phyloP scores from a whole-genome alignment of 2,888 invertebrate species.

The Agonopterix alstromeriana region DNA sequence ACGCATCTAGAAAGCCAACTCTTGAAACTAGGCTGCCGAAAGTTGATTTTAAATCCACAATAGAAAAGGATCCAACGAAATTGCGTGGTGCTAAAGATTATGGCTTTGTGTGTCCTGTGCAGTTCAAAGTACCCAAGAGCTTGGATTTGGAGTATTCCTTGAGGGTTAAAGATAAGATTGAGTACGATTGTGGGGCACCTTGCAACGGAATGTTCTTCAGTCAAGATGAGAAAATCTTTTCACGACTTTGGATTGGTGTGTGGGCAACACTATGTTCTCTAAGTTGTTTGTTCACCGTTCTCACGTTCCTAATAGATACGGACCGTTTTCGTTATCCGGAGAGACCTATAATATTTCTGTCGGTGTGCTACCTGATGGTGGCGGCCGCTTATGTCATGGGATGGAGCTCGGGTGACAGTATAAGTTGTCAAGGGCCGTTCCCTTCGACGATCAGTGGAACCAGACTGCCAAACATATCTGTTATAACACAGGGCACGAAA shows the following conservation, averaged over 20 bases:
- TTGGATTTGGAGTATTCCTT: conserved; percentile 90
- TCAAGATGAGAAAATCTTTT: conserved; percentile 86
- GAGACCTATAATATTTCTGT: conserved; percentile 96
- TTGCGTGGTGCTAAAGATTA: conserved; percentile 80
- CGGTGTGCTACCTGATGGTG: conserved; percentile 96
- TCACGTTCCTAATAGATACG: conserved; percentile 96
- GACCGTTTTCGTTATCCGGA: conserved; percentile 98
- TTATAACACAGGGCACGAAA: conserved; percentile 92
- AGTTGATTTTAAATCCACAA: conserved; percentile 62
- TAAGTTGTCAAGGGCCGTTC: conserved; percentile 90
- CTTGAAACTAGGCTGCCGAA: conserved; percentile 53
- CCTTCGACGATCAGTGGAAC: conserved; percentile 82
- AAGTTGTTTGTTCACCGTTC: conserved; percentile 93
- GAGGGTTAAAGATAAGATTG: conserved; percentile 86
- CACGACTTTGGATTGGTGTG: conserved; percentile 94
- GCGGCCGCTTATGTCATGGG: conserved; percentile 94
- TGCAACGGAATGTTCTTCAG: conserved; percentile 96
- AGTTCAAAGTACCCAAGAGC: conserved; percentile 87
- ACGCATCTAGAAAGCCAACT: conserved; percentile 69
- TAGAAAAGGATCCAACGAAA: conserved; percentile 69
- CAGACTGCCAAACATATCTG: conserved; percentile 85
- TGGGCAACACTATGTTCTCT: conserved; percentile 94
- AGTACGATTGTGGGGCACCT: conserved; percentile 89
- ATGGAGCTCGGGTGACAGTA: conserved; percentile 87
- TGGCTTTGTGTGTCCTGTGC: conserved; percentile 92